Conservation (phyloP, 2,113 vertebrate species). For the Arothron firmamentum region DNA sequence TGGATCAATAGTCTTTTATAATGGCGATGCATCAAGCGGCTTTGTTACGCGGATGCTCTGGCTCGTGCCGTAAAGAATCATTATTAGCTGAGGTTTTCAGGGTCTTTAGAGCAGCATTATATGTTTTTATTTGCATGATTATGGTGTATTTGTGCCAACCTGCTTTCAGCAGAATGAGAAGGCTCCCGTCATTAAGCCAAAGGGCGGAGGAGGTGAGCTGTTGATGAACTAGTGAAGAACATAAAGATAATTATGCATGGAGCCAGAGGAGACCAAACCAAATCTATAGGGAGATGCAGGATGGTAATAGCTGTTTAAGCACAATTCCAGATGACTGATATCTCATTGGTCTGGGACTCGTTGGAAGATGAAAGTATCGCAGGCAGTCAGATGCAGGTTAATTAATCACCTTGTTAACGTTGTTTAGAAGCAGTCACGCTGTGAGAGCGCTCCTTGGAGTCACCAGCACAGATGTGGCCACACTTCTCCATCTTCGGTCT, state of each 20-base stretch:
- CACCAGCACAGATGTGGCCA: too few relatives aligned
- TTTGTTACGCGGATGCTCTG: conserved; percentile 2
- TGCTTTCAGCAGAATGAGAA: background rate
- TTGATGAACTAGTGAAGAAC: background rate
- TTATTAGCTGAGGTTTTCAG: background rate
- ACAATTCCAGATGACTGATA: too few relatives aligned
- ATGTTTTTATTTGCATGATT: background rate
- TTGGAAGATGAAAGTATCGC: too few relatives aligned
- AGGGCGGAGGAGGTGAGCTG: background rate
- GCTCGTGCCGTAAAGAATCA: background rate
- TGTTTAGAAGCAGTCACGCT: too few relatives aligned
- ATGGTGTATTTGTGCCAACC: background rate
- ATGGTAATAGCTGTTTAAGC: too few relatives aligned
- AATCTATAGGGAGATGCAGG: background rate
- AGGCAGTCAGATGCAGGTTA: too few relatives aligned
- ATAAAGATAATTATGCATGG: background rate
- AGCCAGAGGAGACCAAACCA: background rate
- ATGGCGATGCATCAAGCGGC: conserved; percentile 2
- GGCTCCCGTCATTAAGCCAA: background rate
- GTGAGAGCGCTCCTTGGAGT: too few relatives aligned
- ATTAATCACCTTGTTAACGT: too few relatives aligned
- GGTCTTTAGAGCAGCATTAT: background rate
- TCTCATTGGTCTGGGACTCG: too few relatives aligned
- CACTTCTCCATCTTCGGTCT: too few relatives aligned
- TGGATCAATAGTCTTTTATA: conserved; percentile 9